Evolutionary conservation across 2,888 invertebrate genomes (phyloP).

Genomic region (Napeogenes inachia): DNA sequence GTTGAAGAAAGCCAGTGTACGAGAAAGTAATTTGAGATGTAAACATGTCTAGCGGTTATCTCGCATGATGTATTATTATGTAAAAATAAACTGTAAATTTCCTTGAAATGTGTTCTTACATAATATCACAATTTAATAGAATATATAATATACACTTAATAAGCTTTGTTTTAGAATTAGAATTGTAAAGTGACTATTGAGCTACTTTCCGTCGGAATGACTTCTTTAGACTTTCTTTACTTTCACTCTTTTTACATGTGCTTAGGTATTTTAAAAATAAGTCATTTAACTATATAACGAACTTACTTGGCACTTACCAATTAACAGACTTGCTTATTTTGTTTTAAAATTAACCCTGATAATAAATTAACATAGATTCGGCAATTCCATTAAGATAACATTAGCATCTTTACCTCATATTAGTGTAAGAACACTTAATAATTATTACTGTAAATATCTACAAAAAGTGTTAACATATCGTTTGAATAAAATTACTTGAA

Average conservation of each 20-base stretch:
- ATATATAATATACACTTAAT: too few species aligned
- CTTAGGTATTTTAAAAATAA: too few species aligned
- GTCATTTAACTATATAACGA: too few species aligned
- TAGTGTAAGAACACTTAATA: too few species aligned
- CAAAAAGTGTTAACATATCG: background rate
- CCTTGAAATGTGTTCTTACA: background rate
- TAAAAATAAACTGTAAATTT: constrained; percentile 2
- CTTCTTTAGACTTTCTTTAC: too few species aligned
- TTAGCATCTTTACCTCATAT: background rate
- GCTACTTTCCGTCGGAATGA: too few species aligned
- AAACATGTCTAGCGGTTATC: constrained; percentile 1
- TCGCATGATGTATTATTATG: constrained; percentile 3
- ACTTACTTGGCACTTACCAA: too few species aligned
- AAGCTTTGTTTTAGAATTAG: too few species aligned
- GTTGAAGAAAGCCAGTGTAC: constrained; percentile 8
- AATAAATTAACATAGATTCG: background rate
- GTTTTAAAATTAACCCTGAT: background rate
- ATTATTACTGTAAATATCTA: too few species aligned
- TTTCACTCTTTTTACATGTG: too few species aligned
- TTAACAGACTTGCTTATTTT: background rate
- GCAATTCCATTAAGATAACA: background rate
- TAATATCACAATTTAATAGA: background rate
- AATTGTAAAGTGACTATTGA: too few species aligned
- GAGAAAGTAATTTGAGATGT: constrained; percentile 3
- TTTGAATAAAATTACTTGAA: constrained; percentile 18